Percentiles rank a stretch among this genome's conserved stretches.
Conservation (phyloP, 2,797 vertebrate genomes). For the Urophycis tenuis region DNA sequence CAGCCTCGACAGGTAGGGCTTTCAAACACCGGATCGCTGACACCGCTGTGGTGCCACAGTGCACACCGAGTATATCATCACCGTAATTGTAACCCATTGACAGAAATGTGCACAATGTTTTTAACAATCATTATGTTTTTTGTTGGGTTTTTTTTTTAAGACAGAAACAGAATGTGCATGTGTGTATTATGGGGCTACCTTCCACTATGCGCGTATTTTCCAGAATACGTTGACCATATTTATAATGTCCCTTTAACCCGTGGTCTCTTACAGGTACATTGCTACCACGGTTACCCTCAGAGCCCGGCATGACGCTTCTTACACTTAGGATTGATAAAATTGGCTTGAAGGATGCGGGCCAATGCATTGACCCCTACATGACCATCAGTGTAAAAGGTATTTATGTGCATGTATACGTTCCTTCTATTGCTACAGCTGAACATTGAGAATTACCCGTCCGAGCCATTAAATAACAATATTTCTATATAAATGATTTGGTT, state of each 20-base stretch:
- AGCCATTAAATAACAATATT: neutral
- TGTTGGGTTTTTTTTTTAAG: no score
- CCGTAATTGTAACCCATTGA: neutral
- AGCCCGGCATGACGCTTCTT: conserved; percentile 92
- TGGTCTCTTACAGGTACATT: conserved; percentile 79
- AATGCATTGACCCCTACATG: conserved; percentile 98
- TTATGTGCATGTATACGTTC: neutral
- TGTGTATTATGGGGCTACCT: neutral
- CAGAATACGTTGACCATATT: neutral
- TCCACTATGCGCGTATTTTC: neutral
- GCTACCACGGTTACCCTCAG: conserved; percentile 91
- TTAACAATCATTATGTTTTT: no score
- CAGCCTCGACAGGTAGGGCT: conserved; percentile 74
- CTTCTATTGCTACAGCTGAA: neutral
- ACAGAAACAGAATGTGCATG: neutral
- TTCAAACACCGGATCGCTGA: neutral
- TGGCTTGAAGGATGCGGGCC: conserved; percentile 95
- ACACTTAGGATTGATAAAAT: conserved; percentile 95
- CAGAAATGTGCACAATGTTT: neutral
- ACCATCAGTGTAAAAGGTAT: conserved; percentile 95
- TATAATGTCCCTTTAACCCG: neutral
- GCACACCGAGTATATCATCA: neutral
- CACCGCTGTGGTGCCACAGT: neutral
- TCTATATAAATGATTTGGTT: neutral
- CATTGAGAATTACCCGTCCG: neutral